Evolutionary conservation across 2,113 vertebrate genomes (phyloP).

Genomic region (Chionis minor): DNA sequence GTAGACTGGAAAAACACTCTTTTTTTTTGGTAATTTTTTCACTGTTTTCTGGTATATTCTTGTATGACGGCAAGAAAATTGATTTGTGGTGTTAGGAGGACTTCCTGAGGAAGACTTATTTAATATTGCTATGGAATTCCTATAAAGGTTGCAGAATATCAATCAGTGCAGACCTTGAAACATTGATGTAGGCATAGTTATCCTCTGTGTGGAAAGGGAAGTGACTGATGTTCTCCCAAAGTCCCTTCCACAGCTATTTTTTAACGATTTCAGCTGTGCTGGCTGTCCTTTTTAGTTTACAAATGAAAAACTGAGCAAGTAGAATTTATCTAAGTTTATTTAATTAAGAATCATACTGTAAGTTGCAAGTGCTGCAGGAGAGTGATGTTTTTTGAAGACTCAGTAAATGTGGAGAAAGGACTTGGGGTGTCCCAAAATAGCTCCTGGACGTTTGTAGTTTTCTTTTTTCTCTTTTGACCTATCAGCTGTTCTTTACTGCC

Average conservation of each 20-base stretch:
- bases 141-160: not conserved
- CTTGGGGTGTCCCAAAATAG: not conserved
- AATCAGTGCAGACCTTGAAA: not conserved
- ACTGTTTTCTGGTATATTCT: not conserved
- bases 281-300: not conserved
- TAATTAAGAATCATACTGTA: not conserved
- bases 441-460: not conserved
- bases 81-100: not conserved
- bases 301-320: not conserved
- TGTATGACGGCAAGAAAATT: not conserved
- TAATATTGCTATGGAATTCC: not conserved
- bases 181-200: not conserved
- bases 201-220: not conserved
- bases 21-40: not conserved
- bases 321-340: not conserved
- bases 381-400: not conserved
- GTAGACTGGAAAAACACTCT: not conserved
- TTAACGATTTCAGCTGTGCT: not conserved
- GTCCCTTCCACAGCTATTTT: not conserved
- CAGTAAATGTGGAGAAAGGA: not conserved
- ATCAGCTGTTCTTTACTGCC: not conserved
- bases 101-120: not conserved
- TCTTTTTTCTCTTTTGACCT: not conserved
- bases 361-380: not conserved
- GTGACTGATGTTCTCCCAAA: not conserved